Conservation (phyloP, 2,797 vertebrate species). For the Masticophis lateralis region DNA sequence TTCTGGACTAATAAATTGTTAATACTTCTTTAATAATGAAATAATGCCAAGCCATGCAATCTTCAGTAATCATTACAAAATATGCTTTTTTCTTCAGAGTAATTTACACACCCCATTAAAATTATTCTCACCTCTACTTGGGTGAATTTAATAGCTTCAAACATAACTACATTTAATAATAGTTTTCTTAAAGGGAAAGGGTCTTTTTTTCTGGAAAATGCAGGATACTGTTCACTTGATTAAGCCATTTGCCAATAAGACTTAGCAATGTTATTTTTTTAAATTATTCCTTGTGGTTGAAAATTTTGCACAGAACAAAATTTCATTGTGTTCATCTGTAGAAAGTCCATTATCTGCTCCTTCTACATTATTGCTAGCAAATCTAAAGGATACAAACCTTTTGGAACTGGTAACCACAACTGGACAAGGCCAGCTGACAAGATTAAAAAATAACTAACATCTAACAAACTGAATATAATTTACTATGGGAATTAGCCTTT, state of each 20-base stretch:
- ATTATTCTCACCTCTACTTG: conserved; percentile 22
- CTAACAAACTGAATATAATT: neutral
- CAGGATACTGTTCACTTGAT: conserved; percentile 20
- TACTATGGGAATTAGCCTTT: neutral
- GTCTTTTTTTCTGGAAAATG: conserved; percentile 6
- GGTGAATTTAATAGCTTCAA: conserved; percentile 46
- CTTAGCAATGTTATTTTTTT: conserved; percentile 25
- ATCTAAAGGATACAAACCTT: neutral
- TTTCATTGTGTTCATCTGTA: neutral
- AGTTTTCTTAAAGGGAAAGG: conserved; percentile 41
- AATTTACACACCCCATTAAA: conserved; percentile 54
- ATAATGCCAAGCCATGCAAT: conserved; percentile 50
- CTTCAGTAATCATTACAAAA: conserved; percentile 52
- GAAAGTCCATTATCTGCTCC: neutral
- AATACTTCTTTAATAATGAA: conserved; percentile 65
- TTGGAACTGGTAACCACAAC: neutral
- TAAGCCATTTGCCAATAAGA: conserved; percentile 29
- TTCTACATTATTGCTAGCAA: neutral
- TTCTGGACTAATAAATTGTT: conserved; percentile 64
- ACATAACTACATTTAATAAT: conserved; percentile 41
- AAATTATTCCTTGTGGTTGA: neutral
- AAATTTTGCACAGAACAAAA: conserved; percentile 3
- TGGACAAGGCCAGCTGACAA: neutral
- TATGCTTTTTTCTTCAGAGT: conserved; percentile 52
- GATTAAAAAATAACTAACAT: neutral